Evolutionary conservation across 2,797 vertebrate species (phyloP).

Genomic region (Myotis myotis): DNA sequence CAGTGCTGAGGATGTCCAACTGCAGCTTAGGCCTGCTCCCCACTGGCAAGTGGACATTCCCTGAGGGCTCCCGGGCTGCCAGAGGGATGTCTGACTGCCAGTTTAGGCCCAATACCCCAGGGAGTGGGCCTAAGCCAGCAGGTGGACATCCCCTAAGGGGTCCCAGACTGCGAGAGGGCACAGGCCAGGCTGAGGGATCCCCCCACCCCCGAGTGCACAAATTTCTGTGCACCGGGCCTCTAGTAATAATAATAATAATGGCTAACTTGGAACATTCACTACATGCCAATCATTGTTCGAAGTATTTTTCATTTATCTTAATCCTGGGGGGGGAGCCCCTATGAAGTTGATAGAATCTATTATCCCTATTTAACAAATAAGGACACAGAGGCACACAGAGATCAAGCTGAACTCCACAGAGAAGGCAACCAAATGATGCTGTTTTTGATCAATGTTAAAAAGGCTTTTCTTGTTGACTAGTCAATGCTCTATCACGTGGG

Average conservation of each 20-base stretch:
- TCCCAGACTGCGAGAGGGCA: too few species aligned
- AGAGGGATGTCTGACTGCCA: too few species aligned
- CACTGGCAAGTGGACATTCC: too few species aligned
- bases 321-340: not conserved
- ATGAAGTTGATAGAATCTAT: not conserved
- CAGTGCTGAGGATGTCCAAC: too few species aligned
- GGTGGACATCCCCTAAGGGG: too few species aligned
- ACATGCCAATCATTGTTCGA: not conserved
- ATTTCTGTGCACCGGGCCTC: too few species aligned
- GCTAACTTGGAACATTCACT: not conserved
- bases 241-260: not conserved
- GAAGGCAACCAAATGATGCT: not conserved
- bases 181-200: too few species aligned
- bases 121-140: too few species aligned
- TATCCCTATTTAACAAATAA: not conserved
- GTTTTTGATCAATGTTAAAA: not conserved
- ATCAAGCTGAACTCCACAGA: not conserved
- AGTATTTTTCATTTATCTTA: slow-evolving; percentile 43
- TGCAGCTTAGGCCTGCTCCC: too few species aligned
- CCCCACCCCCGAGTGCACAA: too few species aligned
- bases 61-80: too few species aligned
- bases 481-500: not conserved
- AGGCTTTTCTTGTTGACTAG: not conserved
- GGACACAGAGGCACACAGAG: not conserved
- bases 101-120: too few species aligned